Percentiles rank a stretch among this genome's conserved stretches.
These are phyloP conservation scores for Prinia subflava DNA, from an alignment of 2,113 vertebrate species.

Conservation along the genomic window DNA sequence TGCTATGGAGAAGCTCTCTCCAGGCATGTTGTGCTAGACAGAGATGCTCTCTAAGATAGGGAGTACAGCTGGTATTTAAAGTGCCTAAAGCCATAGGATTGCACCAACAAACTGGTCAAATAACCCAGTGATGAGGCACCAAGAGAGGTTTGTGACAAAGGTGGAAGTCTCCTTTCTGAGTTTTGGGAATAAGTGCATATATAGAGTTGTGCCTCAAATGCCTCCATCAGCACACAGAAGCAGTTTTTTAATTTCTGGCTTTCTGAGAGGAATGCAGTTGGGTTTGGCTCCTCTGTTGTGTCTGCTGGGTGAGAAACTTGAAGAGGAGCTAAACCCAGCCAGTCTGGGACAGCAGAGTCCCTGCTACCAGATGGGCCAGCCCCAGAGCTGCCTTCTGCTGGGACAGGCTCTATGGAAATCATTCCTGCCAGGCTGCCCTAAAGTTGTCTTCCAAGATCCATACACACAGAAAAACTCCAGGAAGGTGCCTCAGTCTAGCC, in stretches of 20 bases:
- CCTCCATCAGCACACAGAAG: neutral
- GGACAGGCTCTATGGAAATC: neutral
- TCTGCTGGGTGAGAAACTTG: neutral
- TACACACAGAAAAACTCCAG: neutral
- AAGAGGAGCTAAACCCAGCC: neutral
- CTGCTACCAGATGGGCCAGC: neutral
- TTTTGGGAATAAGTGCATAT: neutral
- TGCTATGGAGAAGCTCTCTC: neutral
- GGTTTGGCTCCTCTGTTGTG: slow-evolving; percentile 7
- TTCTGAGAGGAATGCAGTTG: neutral
- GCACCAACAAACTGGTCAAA: neutral
- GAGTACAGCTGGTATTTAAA: neutral
- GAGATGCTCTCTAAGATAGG: neutral
- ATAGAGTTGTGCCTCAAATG: neutral
- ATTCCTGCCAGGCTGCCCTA: neutral
- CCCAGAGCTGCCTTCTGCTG: neutral
- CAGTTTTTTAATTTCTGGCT: neutral
- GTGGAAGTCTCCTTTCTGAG: neutral
- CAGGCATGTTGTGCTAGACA: neutral
- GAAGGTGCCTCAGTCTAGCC: neutral
- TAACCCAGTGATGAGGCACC: neutral
- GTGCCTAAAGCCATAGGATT: neutral
- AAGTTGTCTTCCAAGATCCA: neutral
- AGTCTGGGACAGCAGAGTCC: neutral
- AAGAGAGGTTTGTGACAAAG: neutral